Conservation (phyloP, 2,797 vertebrate genomes). For the Propithecus deckenii region DNA sequence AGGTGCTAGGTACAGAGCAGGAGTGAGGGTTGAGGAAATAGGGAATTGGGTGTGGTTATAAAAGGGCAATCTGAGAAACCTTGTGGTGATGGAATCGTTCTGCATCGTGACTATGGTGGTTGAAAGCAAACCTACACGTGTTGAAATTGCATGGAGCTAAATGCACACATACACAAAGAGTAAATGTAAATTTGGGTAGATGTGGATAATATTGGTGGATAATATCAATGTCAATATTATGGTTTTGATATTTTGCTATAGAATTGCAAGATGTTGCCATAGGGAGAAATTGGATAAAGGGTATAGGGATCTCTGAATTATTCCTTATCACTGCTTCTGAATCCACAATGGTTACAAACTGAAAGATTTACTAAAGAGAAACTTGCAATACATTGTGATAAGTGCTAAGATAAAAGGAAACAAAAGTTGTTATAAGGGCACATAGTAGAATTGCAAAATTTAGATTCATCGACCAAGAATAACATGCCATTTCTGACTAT, state of each 20-base stretch:
- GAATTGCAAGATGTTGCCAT: background rate
- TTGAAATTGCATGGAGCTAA: background rate
- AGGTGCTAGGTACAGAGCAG: background rate
- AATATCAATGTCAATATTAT: background rate
- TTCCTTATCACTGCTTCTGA: background rate
- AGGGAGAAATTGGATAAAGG: background rate
- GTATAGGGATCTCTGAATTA: background rate
- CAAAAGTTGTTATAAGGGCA: background rate
- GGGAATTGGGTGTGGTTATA: rapidly evolving
- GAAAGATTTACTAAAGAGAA: background rate
- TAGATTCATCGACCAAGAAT: background rate
- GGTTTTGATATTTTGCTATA: background rate
- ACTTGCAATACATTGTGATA: background rate
- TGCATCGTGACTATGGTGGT: background rate
- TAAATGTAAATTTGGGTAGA: background rate
- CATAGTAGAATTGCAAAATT: background rate
- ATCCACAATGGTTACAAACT: background rate
- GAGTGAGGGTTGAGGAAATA: background rate
- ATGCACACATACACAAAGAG: background rate
- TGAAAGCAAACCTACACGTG: background rate
- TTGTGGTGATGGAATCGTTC: background rate
- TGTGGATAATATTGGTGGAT: background rate
- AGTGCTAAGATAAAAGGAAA: background rate
- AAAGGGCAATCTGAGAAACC: background rate
- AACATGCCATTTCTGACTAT: background rate